A percentile compares a stretch with the other conserved stretches of the same genome.
phyloP scores from a whole-genome alignment of 2,888 invertebrate genomes.

The Leptopilina syphax region DNA sequence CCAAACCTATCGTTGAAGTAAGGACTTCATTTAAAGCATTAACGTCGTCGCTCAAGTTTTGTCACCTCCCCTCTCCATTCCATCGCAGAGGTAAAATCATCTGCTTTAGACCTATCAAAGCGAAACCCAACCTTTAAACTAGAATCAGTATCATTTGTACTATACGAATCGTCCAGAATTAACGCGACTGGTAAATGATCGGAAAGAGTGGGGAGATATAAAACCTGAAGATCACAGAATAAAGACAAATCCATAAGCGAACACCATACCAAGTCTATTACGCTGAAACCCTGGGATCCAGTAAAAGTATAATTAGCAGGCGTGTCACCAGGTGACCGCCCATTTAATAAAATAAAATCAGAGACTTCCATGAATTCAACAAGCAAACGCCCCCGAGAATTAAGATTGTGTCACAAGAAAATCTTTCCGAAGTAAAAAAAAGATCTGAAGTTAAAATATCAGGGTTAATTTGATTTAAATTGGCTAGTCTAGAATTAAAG shows the following conservation, averaged over 20 bases:
- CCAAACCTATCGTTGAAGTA: background rate
- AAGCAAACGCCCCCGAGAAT: background rate
- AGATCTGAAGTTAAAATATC: background rate
- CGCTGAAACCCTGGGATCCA: background rate
- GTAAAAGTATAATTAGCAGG: background rate
- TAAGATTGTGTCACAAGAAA: background rate
- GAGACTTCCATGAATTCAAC: background rate
- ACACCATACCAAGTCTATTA: background rate
- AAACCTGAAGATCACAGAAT: background rate
- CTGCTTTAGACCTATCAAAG: background rate
- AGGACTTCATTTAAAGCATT: background rate
- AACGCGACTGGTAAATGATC: background rate
- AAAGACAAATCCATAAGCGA: background rate
- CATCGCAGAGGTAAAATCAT: background rate
- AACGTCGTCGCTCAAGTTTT: background rate
- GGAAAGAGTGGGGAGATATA: background rate
- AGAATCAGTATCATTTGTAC: background rate
- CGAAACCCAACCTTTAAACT: background rate
- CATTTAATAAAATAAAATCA: constrained; percentile 6
- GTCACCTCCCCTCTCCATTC: background rate
- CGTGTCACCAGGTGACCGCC: background rate
- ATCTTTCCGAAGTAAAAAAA: background rate
- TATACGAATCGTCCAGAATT: background rate
- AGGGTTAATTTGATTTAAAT: background rate
- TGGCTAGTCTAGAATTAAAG: background rate